phyloP scores from a whole-genome alignment of 2,888 invertebrate genomes.

The Troglohyphantes excavatus region DNA sequence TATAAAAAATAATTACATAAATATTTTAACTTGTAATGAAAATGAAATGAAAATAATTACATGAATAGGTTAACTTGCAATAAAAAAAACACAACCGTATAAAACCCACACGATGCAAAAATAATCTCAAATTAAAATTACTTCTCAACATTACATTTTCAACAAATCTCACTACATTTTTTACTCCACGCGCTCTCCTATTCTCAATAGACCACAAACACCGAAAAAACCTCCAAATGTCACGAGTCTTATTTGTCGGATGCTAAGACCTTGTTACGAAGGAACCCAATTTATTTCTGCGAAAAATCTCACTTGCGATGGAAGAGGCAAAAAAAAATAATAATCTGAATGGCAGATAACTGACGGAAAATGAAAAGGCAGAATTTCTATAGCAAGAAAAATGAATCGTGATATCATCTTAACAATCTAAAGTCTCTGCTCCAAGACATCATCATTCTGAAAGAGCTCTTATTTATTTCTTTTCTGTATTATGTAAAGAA shows the following conservation, averaged over 20 bases:
- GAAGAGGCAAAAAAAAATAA: not conserved
- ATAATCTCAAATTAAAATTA: too few relatives aligned
- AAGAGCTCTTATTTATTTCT: not conserved
- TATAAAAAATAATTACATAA: too few relatives aligned
- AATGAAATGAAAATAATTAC: too few relatives aligned
- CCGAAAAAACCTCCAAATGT: not conserved
- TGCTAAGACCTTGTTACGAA: slow-evolving; percentile 34
- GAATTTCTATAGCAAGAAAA: slow-evolving; percentile 8
- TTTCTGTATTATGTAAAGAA: not conserved
- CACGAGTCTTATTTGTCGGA: not conserved
- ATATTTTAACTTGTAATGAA: too few relatives aligned
- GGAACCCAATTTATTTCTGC: slow-evolving; percentile 5
- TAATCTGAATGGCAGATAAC: not conserved
- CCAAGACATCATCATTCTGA: not conserved
- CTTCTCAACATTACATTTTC: too few relatives aligned
- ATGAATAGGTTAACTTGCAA: too few relatives aligned
- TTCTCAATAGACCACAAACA: not conserved
- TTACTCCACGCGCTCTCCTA: not conserved
- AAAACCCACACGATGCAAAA: too few relatives aligned
- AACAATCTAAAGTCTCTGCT: slow-evolving; percentile 14
- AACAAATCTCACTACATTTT: too few relatives aligned
- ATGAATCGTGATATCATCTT: slow-evolving; percentile 25
- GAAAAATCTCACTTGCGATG: not conserved
- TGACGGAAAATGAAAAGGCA: slow-evolving; percentile 7
- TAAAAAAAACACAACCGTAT: too few relatives aligned